These are phyloP conservation scores for Furcifer pardalis DNA, from an alignment of 2,797 vertebrate genomes.

Conservation along the genomic window DNA sequence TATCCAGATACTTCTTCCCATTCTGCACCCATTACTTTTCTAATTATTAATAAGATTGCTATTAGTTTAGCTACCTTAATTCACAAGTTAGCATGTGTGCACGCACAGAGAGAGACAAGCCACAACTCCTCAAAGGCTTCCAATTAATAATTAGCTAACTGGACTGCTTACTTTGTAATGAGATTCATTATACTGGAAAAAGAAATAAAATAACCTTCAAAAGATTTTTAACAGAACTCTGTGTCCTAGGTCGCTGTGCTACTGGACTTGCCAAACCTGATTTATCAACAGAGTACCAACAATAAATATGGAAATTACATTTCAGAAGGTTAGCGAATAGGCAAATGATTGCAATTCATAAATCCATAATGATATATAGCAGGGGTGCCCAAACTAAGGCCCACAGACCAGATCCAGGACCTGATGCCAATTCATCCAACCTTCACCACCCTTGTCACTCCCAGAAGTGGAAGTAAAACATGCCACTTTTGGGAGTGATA, in stretches of 20 bases:
- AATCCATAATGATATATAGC: background rate
- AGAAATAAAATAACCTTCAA: constrained; percentile 59
- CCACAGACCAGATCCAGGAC: too few species aligned
- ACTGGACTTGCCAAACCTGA: constrained; percentile 67
- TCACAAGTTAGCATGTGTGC: constrained; percentile 31
- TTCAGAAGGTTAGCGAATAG: constrained; percentile 63
- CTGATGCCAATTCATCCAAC: too few species aligned
- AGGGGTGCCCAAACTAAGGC: too few species aligned
- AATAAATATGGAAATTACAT: constrained; percentile 66
- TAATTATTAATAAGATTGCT: background rate
- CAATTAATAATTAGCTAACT: constrained; percentile 69
- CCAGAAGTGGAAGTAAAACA: too few species aligned
- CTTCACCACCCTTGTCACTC: too few species aligned
- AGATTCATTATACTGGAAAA: constrained; percentile 56
- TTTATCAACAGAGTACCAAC: constrained; percentile 64
- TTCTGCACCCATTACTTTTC: background rate
- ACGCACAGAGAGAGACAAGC: constrained; percentile 49
- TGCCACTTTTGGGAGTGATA: too few species aligned
- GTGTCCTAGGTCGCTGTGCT: constrained; percentile 69
- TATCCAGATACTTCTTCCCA: background rate
- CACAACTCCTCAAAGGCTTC: constrained; percentile 32
- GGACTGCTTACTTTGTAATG: constrained; percentile 54
- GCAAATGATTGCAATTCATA: background rate
- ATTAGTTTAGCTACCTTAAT: constrained; percentile 13
- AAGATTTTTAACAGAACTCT: constrained; percentile 59